Evolutionary conservation across 2,797 vertebrate species (phyloP).

Genomic region (Aplochiton taeniatus): DNA sequence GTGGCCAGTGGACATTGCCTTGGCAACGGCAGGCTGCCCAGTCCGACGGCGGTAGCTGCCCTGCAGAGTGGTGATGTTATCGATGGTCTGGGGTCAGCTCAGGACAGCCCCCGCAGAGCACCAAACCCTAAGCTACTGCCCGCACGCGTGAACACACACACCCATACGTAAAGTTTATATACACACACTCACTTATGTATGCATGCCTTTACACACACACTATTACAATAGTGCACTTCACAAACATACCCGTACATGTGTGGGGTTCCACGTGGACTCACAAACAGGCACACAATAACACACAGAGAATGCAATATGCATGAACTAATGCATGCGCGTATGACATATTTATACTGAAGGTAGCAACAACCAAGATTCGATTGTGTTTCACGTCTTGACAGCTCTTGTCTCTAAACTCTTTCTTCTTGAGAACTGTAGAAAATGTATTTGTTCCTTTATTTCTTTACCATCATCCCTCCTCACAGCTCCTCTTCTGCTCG

Average conservation of each 20-base stretch:
- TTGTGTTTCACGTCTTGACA: too few species aligned
- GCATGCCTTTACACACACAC: neutral
- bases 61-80: constrained; percentile 65
- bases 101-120: constrained; percentile 54
- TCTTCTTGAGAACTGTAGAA: too few species aligned
- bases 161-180: constrained; percentile 20
- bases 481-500: too few species aligned
- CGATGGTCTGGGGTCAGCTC: constrained; percentile 56
- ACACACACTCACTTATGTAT: constrained; percentile 7
- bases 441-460: too few species aligned
- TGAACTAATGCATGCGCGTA: too few species aligned
- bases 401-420: too few species aligned
- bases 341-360: too few species aligned
- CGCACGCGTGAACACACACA: constrained; percentile 36
- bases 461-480: too few species aligned
- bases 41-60: constrained; percentile 41
- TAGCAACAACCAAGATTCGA: too few species aligned
- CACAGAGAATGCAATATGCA: neutral
- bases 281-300: constrained; percentile 1
- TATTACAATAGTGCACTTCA: neutral
- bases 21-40: constrained; percentile 65
- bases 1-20: constrained; percentile 61
- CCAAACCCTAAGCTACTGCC: constrained; percentile 41
- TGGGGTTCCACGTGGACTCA: neutral
- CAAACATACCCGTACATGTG: neutral